Conservation (phyloP, 2,888 invertebrate genomes). For the Thelaira solivaga region DNA sequence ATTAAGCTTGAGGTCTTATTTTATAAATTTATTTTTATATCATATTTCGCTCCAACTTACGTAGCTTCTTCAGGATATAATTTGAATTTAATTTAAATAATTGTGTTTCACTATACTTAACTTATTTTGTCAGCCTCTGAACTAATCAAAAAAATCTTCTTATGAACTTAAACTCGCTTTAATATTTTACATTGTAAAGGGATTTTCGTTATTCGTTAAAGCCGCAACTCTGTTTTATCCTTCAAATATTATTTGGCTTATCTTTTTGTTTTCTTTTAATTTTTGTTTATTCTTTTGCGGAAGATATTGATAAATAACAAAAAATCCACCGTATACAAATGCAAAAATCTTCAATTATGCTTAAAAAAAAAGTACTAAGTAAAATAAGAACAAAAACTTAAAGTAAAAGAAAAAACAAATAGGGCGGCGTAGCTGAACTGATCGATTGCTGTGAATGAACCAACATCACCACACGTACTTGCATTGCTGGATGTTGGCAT, state of each 20-base stretch:
- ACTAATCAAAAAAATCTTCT: no score
- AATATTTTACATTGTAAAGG: no score
- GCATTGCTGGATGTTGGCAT: not conserved
- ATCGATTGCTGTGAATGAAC: conserved; percentile 71
- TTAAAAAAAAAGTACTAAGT: not conserved
- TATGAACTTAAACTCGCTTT: no score
- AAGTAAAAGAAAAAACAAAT: conserved; percentile 35
- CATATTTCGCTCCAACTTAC: no score
- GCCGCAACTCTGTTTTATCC: not conserved
- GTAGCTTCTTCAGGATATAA: no score
- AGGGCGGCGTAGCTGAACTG: conserved; percentile 69
- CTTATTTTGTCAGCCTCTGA: no score
- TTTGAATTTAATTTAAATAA: no score
- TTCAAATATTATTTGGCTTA: not conserved
- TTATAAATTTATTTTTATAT: no score
- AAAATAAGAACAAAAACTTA: not conserved
- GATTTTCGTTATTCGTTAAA: no score
- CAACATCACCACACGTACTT: conserved; percentile 18
- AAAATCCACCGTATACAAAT: conserved; percentile 24
- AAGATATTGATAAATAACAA: conserved; percentile 48
- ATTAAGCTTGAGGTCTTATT: no score
- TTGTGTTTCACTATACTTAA: no score
- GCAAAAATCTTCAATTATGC: conserved; percentile 50
- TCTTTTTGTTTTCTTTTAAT: no score
- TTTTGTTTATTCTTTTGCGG: conserved; percentile 27